Evolutionary conservation across 2,888 invertebrate species (phyloP), one percentile per base, ranked within the genome.

Genomic region (Saturnia pavonia): DNA sequence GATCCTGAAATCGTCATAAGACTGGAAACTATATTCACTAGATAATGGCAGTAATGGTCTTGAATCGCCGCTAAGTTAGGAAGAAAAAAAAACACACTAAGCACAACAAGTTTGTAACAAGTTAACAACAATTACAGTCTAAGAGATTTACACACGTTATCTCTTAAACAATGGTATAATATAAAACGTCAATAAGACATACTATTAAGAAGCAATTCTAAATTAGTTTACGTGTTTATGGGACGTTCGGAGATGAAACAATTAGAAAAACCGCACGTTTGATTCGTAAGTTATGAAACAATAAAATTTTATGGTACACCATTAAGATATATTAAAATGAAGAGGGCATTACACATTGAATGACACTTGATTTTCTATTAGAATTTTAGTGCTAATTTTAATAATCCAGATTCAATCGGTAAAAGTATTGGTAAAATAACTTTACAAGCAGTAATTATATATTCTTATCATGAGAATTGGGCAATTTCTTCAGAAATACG

Each of bases 181-280:
- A 48, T 48, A n/a, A 69, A 69, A 63, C 45, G 16, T 60, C 40
- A 66, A 70, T 65, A n/a, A 48, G 25, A 11, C 9, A 40, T 19
- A 65, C 34, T 1, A 65, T 65, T 40, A 40, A 65, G 19, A 40
- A 40, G 40, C 40, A 65, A n/a, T 65, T 65, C 16, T 40, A 40
- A 65, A 65, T 19, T n/a, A 40, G 40, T 40, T 60, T 65, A 65
- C 65, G 65, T 65, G 65, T 40, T 65, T 65, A n/a, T n/a, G 65
- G 40, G 8, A 12, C 65, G 9, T 40, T 40, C 3, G 34, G 40
- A 65, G 65, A 34, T 65, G 40, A 40, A 65, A 65, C 19, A 40
- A 65, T n/a, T n/a, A 65, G 8, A 40, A 19, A 60, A 65, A 40
- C 65, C 22, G 65, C 40, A 40, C 65, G 65, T 65, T 40, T 40